Evolutionary conservation across 2,113 vertebrate genomes (phyloP).

Genomic region (Beaufortia kweichowensis): DNA sequence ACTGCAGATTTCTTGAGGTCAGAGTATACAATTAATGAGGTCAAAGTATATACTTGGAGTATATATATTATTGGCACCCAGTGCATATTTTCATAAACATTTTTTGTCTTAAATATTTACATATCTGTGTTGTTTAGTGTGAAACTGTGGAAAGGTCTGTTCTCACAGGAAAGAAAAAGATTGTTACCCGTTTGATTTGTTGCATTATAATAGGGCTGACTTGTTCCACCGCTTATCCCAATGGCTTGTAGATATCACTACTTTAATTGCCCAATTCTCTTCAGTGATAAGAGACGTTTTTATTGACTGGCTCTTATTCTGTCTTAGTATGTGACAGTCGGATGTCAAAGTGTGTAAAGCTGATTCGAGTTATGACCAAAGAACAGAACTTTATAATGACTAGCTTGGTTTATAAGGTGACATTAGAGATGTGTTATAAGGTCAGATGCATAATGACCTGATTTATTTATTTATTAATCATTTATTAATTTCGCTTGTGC

Average conservation of each 20-base stretch:
- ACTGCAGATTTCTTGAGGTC: not conserved
- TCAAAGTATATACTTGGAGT: no score
- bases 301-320: not conserved
- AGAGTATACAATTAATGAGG: no score
- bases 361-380: not conserved
- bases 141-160: not conserved
- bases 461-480: not conserved
- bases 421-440: no score
- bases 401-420: not conserved
- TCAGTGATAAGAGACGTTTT: not conserved
- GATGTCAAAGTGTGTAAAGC: not conserved
- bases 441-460: not conserved
- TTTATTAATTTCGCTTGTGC: not conserved
- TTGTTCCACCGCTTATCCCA: not conserved
- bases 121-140: no score
- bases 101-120: no score
- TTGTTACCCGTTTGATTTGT: not conserved
- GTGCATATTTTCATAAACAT: no score
- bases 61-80: no score
- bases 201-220: not conserved
- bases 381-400: not conserved
- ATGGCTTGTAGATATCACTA: not conserved
- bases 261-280: not conserved
- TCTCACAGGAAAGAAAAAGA: not conserved
- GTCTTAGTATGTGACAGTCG: not conserved